These are phyloP conservation scores for Iguana delicatissima DNA, from an alignment of 2,797 vertebrate genomes.

Conservation along the genomic window DNA sequence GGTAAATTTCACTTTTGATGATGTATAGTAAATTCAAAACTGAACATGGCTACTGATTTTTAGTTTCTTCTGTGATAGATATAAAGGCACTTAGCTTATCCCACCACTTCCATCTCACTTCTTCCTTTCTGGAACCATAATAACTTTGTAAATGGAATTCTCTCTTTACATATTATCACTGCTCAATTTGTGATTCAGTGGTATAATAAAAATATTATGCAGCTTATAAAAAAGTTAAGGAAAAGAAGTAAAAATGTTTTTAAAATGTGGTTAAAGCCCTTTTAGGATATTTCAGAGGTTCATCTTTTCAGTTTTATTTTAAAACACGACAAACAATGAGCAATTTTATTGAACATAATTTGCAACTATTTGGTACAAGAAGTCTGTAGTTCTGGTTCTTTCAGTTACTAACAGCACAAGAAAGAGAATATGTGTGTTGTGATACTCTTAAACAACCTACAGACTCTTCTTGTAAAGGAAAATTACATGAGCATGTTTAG, in stretches of 20 bases:
- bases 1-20: conserved; percentile 19
- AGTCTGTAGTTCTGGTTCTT: background rate
- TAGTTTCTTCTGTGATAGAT: background rate
- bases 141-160: background rate
- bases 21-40: conserved; percentile 12
- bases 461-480: background rate
- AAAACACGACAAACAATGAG: background rate
- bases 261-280: background rate
- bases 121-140: background rate
- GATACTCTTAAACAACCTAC: background rate
- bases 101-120: conserved; percentile 21
- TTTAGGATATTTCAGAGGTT: background rate
- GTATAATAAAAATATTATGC: conserved; percentile 7
- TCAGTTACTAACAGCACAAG: background rate
- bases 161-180: background rate
- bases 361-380: background rate
- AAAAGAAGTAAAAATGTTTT: background rate
- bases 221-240: background rate
- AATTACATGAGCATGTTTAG: background rate
- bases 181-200: conserved; percentile 1
- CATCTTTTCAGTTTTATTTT: conserved; percentile 8
- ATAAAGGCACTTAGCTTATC: background rate
- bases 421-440: background rate
- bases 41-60: conserved; percentile 23
- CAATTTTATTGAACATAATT: background rate